These are phyloP conservation scores for Pollimyrus isidori DNA, from an alignment of 2,113 vertebrate genomes.

Conservation along the genomic window DNA sequence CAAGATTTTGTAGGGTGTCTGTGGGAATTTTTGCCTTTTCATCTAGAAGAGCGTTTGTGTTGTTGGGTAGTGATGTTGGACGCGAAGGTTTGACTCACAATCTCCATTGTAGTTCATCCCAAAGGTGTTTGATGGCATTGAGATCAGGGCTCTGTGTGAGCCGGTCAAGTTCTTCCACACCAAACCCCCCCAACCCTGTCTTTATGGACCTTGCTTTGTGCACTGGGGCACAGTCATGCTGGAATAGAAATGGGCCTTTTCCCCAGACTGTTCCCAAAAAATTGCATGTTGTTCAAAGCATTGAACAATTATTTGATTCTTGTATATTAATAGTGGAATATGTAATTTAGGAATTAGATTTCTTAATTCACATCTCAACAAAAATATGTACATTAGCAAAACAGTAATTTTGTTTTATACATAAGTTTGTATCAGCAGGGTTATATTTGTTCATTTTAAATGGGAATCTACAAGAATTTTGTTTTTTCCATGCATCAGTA, in stretches of 20 bases:
- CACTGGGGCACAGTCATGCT: not conserved
- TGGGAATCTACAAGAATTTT: not conserved
- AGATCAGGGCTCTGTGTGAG: not conserved
- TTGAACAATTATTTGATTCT: not conserved
- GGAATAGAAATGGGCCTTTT: not conserved
- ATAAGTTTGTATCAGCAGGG: not conserved
- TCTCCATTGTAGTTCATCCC: not conserved
- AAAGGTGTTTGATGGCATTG: not conserved
- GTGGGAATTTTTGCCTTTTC: not conserved
- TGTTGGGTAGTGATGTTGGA: not conserved
- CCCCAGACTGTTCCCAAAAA: not conserved
- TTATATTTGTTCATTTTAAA: not conserved
- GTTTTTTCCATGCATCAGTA: not conserved
- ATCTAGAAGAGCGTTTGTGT: not conserved
- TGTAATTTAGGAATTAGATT: not conserved
- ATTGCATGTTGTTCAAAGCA: not conserved
- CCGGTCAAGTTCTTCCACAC: not conserved
- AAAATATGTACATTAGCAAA: not conserved
- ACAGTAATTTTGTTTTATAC: not conserved
- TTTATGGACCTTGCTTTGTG: not conserved
- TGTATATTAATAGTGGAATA: not conserved
- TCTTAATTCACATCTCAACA: not conserved
- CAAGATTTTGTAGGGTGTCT: too few species aligned
- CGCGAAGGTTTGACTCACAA: not conserved
- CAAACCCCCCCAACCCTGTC: not conserved